Base-by-base conservation (phyloP, 1,140 invertebrate genomes). In the Uloborus diversus region DNA sequence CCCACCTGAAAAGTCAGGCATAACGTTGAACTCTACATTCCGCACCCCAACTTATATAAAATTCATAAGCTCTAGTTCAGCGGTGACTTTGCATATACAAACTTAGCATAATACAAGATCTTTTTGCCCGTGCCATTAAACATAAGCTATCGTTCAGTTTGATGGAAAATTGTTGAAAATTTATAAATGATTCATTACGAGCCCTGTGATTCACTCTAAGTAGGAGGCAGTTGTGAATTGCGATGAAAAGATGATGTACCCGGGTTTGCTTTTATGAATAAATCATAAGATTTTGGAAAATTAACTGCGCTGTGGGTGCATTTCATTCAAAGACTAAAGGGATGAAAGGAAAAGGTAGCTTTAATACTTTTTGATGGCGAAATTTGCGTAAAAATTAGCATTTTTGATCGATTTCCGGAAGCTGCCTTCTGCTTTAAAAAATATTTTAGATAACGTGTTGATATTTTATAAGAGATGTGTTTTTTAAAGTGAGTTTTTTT, bases 141-240 rank as follows among this genome's bases (percentile, higher is more conserved):
- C 32, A 64, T 37, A 37, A 11, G 56, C 5, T 4, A 28, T 25
- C 64, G 23, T n/a, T 20, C 64, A 32, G 13, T 66, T 27, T 49
- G 20, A 66, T 66, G n/a, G 37, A 28, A 47, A 28, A 66, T 37
- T 33, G 25, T 37, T 64, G 30, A 64, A 64, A 64, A 66, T 47
- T 66, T 66, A 66, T 66, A 66, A 66, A 66, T 66, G 35, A 66
- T 66, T 66, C 42, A 66, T 66, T 49, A 66, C 23, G 49, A 27
- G 35, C 49, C 13, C 35, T 33, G 64, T 66, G 64, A 66, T 66
- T 66, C 64, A 66, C 23, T 30, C 35, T n/a, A 2, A 11, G 32
- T 7, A 20, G 28, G 23, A 28, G 64, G 64, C 35, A 66, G 37
- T 66, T 28, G 32, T 33, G 33, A 37, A 64, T 11, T 7, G n/a